A percentile compares a stretch with the other conserved stretches of the same genome.
Conservation (phyloP, 2,797 vertebrate species). For the Pogoniulus pusillus region DNA sequence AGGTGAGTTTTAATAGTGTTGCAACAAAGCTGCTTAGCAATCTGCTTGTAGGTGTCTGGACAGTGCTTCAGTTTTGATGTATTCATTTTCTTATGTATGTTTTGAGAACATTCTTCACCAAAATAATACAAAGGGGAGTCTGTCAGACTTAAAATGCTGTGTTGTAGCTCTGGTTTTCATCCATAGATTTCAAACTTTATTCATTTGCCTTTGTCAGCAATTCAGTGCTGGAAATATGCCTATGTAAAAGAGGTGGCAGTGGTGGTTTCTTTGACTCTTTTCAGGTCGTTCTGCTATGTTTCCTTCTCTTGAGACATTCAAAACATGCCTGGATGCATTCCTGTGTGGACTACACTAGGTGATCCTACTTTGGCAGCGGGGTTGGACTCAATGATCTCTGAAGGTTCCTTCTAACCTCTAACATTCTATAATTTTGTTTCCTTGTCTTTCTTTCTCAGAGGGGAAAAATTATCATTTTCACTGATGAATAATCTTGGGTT, state of each 20-base stretch:
- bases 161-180: background rate
- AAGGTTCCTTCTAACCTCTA: no score
- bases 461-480: background rate
- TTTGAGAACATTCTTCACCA: background rate
- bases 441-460: background rate
- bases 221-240: background rate
- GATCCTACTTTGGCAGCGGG: no score
- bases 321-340: no score
- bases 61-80: background rate
- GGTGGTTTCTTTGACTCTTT: background rate
- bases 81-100: background rate
- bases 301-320: no score
- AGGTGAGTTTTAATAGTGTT: slow-evolving; percentile 76
- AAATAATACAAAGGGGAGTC: background rate
- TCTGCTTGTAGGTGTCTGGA: background rate
- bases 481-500: background rate
- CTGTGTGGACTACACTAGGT: no score
- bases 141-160: background rate
- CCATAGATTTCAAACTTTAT: background rate
- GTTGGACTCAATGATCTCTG: no score
- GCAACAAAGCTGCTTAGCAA: background rate
- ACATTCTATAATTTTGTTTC: background rate
- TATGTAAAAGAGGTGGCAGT: background rate
- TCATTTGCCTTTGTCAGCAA: background rate
- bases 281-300: background rate